These are phyloP conservation scores for Malacosoma neustria DNA, from an alignment of 2,888 invertebrate species.

Conservation along the genomic window DNA sequence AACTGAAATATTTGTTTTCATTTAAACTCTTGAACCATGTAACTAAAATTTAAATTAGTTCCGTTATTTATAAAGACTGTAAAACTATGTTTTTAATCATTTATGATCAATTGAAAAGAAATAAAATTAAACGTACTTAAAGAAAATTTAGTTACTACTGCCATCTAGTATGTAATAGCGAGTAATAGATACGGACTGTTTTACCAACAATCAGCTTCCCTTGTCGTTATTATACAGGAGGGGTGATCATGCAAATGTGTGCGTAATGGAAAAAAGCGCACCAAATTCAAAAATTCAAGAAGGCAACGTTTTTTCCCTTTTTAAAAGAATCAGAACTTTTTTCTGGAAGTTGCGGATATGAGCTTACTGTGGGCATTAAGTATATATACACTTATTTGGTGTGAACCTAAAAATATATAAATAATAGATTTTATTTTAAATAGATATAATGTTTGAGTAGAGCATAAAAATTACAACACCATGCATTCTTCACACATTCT, in stretches of 20 bases:
- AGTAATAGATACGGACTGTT: constrained; percentile 22
- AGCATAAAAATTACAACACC: no score
- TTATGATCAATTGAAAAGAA: background rate
- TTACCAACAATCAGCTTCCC: constrained; percentile 30
- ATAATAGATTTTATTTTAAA: no score
- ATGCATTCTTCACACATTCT: no score
- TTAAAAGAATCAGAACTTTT: background rate
- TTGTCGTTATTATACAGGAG: constrained; percentile 12
- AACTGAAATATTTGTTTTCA: background rate
- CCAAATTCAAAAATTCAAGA: constrained; percentile 34
- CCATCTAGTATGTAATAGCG: constrained; percentile 41
- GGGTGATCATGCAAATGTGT: constrained; percentile 25
- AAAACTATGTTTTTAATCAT: background rate
- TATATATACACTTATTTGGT: no score
- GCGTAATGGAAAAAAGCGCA: constrained; percentile 35
- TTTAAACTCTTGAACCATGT: no score
- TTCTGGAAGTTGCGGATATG: no score
- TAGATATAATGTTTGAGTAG: no score
- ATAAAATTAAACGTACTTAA: background rate
- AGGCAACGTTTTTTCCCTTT: background rate
- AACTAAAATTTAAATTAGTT: no score
- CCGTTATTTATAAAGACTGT: no score
- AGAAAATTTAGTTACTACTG: constrained; percentile 10
- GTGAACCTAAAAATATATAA: no score
- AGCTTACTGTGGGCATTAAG: no score